Percentiles rank a stretch among this genome's conserved stretches.
These are phyloP conservation scores for Dynastes tityus DNA, from an alignment of 2,888 invertebrate genomes.

Conservation along the genomic window DNA sequence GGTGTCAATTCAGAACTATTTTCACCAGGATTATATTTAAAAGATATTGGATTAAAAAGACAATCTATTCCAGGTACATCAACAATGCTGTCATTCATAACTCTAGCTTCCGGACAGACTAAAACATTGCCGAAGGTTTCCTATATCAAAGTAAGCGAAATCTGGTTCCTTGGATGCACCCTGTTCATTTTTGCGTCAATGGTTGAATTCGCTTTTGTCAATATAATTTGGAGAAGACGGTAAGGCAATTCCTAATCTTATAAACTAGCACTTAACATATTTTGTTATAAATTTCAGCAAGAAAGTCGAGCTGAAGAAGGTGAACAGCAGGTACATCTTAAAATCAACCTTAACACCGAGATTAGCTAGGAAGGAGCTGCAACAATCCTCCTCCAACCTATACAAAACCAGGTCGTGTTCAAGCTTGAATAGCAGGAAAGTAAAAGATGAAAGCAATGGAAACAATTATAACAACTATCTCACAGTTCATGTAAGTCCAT, in stretches of 20 bases:
- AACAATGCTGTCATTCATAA: conserved; percentile 91
- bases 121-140: conserved; percentile 91
- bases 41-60: no score
- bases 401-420: conserved; percentile 83
- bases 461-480: conserved; percentile 59
- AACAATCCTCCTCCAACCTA: conserved; percentile 74
- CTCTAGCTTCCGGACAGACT: conserved; percentile 87
- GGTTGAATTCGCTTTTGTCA: conserved; percentile 91
- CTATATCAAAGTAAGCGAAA: conserved; percentile 91
- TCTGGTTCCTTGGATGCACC: conserved; percentile 90
- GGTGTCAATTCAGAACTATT: no score
- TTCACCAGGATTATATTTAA: no score
- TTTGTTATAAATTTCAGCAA: conserved; percentile 68
- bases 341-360: conserved; percentile 88
- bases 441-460: conserved; percentile 45
- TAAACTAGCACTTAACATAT: neutral
- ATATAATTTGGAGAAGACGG: conserved; percentile 90
- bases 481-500: conserved; percentile 60
- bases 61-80: conserved; percentile 78
- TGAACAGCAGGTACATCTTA: conserved; percentile 87
- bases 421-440: conserved; percentile 74
- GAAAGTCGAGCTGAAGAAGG: conserved; percentile 81
- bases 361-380: conserved; percentile 80
- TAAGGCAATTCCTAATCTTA: conserved; percentile 66
- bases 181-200: conserved; percentile 89